A percentile compares a stretch with the other conserved stretches of the same genome.
These are phyloP conservation scores for Lophius piscatorius DNA, from an alignment of 2,113 vertebrate species.

Conservation along the genomic window DNA sequence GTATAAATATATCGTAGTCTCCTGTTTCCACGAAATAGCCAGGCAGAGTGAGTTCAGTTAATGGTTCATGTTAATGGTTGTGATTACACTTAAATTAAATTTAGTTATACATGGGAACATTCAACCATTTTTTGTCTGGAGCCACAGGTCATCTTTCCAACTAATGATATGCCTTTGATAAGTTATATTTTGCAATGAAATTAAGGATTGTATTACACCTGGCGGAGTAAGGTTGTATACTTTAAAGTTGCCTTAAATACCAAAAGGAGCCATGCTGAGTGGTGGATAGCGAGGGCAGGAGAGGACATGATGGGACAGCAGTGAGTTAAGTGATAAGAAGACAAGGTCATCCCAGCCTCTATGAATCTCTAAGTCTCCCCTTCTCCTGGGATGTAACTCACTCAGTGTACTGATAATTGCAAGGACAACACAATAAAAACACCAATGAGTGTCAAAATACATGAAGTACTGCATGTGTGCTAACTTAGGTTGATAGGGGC, in stretches of 20 bases:
- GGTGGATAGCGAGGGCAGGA: neutral
- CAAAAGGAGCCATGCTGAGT: neutral
- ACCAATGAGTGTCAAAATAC: neutral
- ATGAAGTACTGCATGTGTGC: neutral
- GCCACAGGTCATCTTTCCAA: neutral
- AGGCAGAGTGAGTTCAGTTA: neutral
- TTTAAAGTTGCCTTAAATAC: neutral
- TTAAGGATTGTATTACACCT: too few species aligned
- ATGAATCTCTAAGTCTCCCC: neutral
- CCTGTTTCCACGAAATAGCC: conserved; percentile 13
- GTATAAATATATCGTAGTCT: neutral
- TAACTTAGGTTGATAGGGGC: neutral
- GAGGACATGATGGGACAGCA: neutral
- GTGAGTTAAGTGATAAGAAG: neutral
- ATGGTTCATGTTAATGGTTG: conserved; percentile 3
- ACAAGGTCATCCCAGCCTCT: conserved; percentile 4
- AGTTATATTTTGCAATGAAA: too few species aligned
- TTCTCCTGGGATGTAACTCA: neutral
- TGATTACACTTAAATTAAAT: neutral
- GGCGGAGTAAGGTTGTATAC: neutral
- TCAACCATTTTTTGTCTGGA: neutral
- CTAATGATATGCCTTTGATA: too few species aligned
- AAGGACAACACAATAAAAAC: conserved; percentile 29
- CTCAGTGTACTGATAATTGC: conserved; percentile 6
- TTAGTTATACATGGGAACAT: neutral